These are phyloP conservation scores for Dascyllus trimaculatus DNA, from an alignment of 2,113 vertebrate genomes.

Conservation along the genomic window DNA sequence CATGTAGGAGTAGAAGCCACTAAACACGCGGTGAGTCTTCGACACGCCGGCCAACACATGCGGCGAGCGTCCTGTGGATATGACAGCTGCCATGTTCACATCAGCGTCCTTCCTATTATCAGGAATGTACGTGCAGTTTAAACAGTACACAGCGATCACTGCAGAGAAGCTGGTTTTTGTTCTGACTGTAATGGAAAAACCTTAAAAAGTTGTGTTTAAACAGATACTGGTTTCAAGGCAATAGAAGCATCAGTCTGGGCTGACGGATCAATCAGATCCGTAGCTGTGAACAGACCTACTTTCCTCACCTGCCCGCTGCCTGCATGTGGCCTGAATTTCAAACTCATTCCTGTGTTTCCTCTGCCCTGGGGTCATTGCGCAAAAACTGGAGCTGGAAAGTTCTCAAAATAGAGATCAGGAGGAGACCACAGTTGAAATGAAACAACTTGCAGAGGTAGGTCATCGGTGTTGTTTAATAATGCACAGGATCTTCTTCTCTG, in stretches of 20 bases:
- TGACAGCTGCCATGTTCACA: slow-evolving; percentile 68
- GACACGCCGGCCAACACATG: slow-evolving; percentile 75
- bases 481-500: background rate
- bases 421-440: slow-evolving; percentile 24
- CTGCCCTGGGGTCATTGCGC: slow-evolving; percentile 31
- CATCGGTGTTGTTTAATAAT: slow-evolving; percentile 27
- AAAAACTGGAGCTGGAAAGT: slow-evolving; percentile 40
- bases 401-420: slow-evolving; percentile 58
- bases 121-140: slow-evolving; percentile 37
- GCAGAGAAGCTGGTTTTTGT: background rate
- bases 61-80: slow-evolving; percentile 67
- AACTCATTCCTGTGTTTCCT: slow-evolving; percentile 41
- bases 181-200: slow-evolving; percentile 9
- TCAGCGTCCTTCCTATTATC: slow-evolving; percentile 54
- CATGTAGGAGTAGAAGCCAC: slow-evolving; percentile 99
- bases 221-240: slow-evolving; percentile 10
- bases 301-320: slow-evolving; percentile 56
- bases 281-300: slow-evolving; percentile 46
- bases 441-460: slow-evolving; percentile 55
- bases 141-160: slow-evolving; percentile 15
- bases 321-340: slow-evolving; percentile 65
- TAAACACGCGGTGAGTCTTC: slow-evolving; percentile 97
- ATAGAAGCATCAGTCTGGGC: slow-evolving; percentile 22
- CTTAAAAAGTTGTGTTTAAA: slow-evolving; percentile 6
- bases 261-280: slow-evolving; percentile 30